Conservation (phyloP, 2,113 vertebrate genomes). For the Otocyon megalotis region DNA sequence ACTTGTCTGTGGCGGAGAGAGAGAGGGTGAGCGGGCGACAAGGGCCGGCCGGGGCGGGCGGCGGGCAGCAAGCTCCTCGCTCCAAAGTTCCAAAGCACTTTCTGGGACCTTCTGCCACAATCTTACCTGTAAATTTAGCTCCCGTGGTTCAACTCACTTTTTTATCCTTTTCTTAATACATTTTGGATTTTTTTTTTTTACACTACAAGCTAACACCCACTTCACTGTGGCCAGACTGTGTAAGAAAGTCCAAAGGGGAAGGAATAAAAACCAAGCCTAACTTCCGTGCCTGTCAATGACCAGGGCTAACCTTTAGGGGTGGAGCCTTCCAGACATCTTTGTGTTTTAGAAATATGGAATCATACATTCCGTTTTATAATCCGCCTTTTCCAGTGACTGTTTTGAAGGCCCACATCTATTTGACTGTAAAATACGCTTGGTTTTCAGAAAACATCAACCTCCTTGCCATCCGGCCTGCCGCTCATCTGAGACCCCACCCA, state of each 20-base stretch:
- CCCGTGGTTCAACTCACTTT: background rate
- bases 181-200: background rate
- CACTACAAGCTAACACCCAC: background rate
- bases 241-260: background rate
- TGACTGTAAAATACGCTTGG: background rate
- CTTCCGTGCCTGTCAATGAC: background rate
- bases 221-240: background rate
- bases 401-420: background rate
- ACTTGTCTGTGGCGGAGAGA: constrained; percentile 84
- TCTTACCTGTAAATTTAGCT: too few species aligned
- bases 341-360: background rate
- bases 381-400: background rate
- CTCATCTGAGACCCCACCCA: background rate
- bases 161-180: background rate
- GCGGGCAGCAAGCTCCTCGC: fast-evolving
- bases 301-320: background rate
- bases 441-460: background rate
- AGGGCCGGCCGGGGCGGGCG: background rate
- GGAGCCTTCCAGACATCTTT: background rate
- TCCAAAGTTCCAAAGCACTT: too few species aligned
- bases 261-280: background rate
- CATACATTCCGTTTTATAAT: background rate
- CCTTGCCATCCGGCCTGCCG: fast-evolving
- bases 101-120: background rate
- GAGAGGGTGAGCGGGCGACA: background rate